Base-by-base conservation (phyloP, 2,113 vertebrate species). In the Otocyon megalotis region DNA sequence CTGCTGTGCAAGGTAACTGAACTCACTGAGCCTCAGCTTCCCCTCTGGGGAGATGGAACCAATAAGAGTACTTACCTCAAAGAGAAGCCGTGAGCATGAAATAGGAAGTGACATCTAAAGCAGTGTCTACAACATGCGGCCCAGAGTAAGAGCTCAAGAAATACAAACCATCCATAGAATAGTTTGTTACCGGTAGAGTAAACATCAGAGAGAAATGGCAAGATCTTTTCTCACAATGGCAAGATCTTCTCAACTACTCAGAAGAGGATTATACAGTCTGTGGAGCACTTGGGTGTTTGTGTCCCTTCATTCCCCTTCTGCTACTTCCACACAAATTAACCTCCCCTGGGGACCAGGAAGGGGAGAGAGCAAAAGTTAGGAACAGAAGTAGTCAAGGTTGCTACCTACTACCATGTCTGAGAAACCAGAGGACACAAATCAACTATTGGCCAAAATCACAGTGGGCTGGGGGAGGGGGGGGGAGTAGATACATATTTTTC, bases 381-480 rank as follows among this genome's bases (percentile, higher is more conserved):
- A 54, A 77, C 48, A 93, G 58, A 43, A 60, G 32, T 3, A n/a
- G 43, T 50, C 80, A 35, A 4, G 50, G 28, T 32, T 62, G 9
- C 80, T 48, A 71, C 65, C 65, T 76, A 48, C 22, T 2, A 43
- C 48, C 37, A 19, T 3, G 32, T 65, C 76, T 79, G 22, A 92
- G 77, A 74, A 91, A 92, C 20, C 26, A 11, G 54, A 74, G 28
- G 1, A 28, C 32, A 88, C 67, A 67, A 65, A 85, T 28, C 63
- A 50, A 88, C 54, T 88, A 8, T 7, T 81, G 50, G 63, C 48
- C 69, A 88, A 72, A 93, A 87, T n/a, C 32, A 80, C 9, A 22
- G 14, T 15, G n/a, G 13, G 3, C 4, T 3, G 5, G 5, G 28
- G 16, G 32, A 17, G 4, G 5, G 15, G 13, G 2, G 9, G 24